phyloP scores from a whole-genome alignment of 1,140 invertebrate species.

The Palaemon carinicauda region DNA sequence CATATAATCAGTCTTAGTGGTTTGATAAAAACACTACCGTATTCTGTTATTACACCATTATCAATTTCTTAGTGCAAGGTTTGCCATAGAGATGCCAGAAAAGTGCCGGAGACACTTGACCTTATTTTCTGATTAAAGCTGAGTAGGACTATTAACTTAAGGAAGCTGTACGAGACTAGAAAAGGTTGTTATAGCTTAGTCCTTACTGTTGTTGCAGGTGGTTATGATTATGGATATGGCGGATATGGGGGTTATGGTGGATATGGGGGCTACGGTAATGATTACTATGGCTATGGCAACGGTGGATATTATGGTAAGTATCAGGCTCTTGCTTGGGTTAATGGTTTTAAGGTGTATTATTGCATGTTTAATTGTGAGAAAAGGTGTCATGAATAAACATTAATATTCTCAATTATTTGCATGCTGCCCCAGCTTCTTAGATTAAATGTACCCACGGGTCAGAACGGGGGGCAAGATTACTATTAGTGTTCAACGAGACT shows the following conservation, averaged over 20 bases:
- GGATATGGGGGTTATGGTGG: conserved; percentile 43
- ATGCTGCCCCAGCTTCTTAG: not conserved
- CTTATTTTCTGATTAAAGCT: not conserved
- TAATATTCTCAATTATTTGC: too few species aligned
- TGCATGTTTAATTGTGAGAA: not conserved
- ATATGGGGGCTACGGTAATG: conserved; percentile 44
- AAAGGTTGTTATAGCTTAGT: not conserved
- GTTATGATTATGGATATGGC: conserved; percentile 50
- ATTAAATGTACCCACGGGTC: not conserved
- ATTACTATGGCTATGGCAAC: conserved; percentile 46
- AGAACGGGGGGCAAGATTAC: not conserved
- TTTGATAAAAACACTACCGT: too few species aligned
- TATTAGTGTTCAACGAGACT: conserved; percentile 50
- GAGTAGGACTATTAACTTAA: not conserved
- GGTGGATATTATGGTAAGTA: conserved; percentile 50
- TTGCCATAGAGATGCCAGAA: too few species aligned
- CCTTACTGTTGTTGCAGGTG: conserved; percentile 25
- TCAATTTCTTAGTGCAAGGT: too few species aligned
- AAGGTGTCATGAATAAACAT: too few species aligned
- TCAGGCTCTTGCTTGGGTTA: conserved; percentile 9
- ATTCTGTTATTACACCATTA: too few species aligned
- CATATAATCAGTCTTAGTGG: too few species aligned
- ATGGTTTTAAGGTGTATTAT: not conserved
- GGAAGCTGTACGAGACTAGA: not conserved
- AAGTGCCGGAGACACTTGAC: too few species aligned